phyloP scores from a whole-genome alignment of 2,797 vertebrate species.

The Catamblyrhynchus diadema region DNA sequence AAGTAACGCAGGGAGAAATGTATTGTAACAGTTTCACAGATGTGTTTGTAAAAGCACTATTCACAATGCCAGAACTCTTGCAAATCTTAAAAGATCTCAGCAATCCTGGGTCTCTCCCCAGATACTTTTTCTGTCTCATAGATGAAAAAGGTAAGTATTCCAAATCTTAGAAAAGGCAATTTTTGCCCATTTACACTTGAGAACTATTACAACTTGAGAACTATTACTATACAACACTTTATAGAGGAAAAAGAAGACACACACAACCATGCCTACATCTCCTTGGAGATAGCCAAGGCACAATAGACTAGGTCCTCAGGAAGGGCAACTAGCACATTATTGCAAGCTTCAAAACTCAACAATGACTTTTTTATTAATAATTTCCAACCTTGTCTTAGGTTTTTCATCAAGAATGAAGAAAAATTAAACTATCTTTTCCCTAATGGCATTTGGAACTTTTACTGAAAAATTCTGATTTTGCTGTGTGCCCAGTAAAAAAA shows the following conservation, averaged over 20 bases:
- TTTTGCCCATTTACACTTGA: slow-evolving; percentile 13
- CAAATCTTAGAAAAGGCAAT: neutral
- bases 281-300: slow-evolving; percentile 8
- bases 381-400: neutral
- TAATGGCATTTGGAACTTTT: neutral
- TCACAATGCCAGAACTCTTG: neutral
- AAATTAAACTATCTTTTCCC: neutral
- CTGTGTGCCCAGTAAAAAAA: neutral
- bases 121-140: neutral
- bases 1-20: neutral
- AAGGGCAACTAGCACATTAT: neutral
- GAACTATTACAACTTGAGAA: neutral
- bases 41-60: neutral
- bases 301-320: neutral
- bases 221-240: neutral
- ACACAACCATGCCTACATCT: neutral
- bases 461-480: neutral
- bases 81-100: neutral
- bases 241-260: neutral
- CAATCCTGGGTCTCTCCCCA: neutral
- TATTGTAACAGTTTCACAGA: neutral
- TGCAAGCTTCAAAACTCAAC: neutral
- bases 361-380: neutral
- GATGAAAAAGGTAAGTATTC: neutral
- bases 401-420: neutral